A percentile compares a stretch with the other conserved stretches of the same genome.
Conservation (phyloP, 2,113 vertebrate species). For the Poeciliopsis occidentalis region DNA sequence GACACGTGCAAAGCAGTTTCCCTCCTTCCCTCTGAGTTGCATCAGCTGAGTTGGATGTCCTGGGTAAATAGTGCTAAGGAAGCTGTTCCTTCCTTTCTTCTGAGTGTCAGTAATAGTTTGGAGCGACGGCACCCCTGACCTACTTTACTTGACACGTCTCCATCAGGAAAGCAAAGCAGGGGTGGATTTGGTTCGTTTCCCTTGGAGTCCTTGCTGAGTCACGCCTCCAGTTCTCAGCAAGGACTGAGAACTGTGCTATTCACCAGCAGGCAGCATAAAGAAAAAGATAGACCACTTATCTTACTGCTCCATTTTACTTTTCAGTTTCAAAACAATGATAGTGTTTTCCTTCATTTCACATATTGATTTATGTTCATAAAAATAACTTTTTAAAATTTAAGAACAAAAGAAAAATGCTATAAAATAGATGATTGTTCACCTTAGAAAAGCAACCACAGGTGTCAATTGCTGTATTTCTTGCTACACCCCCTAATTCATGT, state of each 20-base stretch:
- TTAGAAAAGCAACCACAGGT: background rate
- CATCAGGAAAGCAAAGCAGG: conserved; percentile 36
- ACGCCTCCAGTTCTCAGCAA: conserved; percentile 32
- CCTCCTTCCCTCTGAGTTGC: conserved; percentile 24
- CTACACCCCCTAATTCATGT: background rate
- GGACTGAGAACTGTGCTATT: no score
- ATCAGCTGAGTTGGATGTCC: conserved; percentile 62
- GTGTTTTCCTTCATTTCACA: no score
- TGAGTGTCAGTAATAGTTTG: conserved; percentile 53
- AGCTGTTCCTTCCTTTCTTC: conserved; percentile 41
- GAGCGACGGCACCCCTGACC: conserved; percentile 40
- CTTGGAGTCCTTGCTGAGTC: conserved; percentile 49
- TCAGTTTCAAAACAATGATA: background rate
- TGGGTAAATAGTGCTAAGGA: conserved; percentile 45
- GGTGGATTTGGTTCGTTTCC: conserved; percentile 49
- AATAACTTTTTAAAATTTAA: background rate
- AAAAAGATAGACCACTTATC: background rate
- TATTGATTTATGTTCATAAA: no score
- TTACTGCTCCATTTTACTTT: background rate
- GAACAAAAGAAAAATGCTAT: background rate
- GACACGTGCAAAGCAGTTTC: conserved; percentile 18
- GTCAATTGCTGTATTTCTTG: background rate
- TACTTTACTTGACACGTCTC: conserved; percentile 54
- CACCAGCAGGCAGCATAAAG: conserved; percentile 1
- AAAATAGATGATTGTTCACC: background rate